These are phyloP conservation scores for Nesometra sesokonis DNA, from an alignment of 35 echinoderm and acorn worm species.

Conservation along the genomic window DNA sequence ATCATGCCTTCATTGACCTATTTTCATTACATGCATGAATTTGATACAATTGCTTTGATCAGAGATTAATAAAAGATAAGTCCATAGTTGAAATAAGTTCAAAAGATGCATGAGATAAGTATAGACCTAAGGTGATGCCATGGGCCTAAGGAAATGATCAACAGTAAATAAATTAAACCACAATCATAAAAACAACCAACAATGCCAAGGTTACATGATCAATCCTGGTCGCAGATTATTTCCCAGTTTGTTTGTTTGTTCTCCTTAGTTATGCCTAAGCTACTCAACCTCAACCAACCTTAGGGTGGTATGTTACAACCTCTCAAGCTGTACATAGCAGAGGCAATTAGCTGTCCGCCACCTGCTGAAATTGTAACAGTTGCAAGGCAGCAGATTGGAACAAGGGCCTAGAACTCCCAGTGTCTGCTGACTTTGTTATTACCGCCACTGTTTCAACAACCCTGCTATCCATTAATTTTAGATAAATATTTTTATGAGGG, in stretches of 20 bases:
- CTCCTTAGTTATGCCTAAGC: background rate
- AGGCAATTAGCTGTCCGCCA: background rate
- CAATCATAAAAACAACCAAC: background rate
- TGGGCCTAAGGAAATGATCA: background rate
- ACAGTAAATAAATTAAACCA: background rate
- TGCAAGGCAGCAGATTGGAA: background rate
- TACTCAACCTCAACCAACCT: background rate
- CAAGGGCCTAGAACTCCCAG: background rate
- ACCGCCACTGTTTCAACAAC: background rate
- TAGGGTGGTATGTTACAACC: background rate
- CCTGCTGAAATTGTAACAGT: background rate
- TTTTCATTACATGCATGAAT: too few relatives aligned
- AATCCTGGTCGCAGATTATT: background rate
- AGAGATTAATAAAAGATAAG: background rate
- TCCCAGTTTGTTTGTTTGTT: background rate
- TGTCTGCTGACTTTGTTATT: background rate
- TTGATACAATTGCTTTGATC: too few relatives aligned
- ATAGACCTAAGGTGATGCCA: background rate
- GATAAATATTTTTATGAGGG: background rate
- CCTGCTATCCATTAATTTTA: background rate
- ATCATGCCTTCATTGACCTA: too few relatives aligned
- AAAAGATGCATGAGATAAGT: background rate
- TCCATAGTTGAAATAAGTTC: background rate
- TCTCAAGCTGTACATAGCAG: background rate
- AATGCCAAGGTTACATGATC: background rate